phyloP scores from a whole-genome alignment of 2,888 invertebrate species.

The Diadromus collaris region DNA sequence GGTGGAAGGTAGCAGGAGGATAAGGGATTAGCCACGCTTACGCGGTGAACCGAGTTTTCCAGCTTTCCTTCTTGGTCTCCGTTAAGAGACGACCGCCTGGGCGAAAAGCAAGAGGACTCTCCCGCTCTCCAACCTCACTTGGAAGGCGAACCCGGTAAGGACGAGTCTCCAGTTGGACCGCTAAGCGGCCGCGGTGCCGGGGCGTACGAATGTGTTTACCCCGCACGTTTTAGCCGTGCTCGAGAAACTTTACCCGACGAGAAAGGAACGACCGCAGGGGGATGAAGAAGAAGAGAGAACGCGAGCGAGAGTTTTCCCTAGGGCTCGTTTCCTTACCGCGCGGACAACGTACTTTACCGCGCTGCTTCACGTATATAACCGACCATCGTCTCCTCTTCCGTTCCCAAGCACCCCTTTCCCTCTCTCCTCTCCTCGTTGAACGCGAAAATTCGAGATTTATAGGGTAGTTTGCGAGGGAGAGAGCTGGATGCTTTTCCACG shows the following conservation, averaged over 20 bases:
- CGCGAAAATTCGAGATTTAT: constrained; percentile 60
- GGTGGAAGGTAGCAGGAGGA: constrained; percentile 3
- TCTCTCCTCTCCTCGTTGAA: constrained; percentile 39
- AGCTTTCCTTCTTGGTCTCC: constrained; percentile 59
- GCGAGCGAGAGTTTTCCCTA: constrained; percentile 59
- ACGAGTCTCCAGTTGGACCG: constrained; percentile 56
- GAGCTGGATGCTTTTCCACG: constrained; percentile 40
- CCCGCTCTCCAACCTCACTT: constrained; percentile 47
- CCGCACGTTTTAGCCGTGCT: constrained; percentile 64
- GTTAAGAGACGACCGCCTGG: constrained; percentile 58
- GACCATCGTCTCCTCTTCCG: constrained; percentile 47
- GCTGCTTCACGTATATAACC: constrained; percentile 45
- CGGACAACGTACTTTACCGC: constrained; percentile 61
- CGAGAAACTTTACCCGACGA: constrained; percentile 61
- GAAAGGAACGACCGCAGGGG: constrained; percentile 48
- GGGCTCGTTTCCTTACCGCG: constrained; percentile 61
- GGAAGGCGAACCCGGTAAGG: constrained; percentile 20
- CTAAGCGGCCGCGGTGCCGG: constrained; percentile 66
- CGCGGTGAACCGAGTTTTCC: constrained; percentile 54
- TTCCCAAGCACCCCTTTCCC: constrained; percentile 16
- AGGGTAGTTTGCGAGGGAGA: constrained; percentile 48
- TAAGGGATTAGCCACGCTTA: constrained; percentile 55
- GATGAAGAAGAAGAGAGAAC: constrained; percentile 32
- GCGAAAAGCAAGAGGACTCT: constrained; percentile 62
- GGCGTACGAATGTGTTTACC: constrained; percentile 71